A percentile compares a stretch with the other conserved stretches of the same genome.
phyloP scores from a whole-genome alignment of 2,113 vertebrate species.

The Albula goreensis region DNA sequence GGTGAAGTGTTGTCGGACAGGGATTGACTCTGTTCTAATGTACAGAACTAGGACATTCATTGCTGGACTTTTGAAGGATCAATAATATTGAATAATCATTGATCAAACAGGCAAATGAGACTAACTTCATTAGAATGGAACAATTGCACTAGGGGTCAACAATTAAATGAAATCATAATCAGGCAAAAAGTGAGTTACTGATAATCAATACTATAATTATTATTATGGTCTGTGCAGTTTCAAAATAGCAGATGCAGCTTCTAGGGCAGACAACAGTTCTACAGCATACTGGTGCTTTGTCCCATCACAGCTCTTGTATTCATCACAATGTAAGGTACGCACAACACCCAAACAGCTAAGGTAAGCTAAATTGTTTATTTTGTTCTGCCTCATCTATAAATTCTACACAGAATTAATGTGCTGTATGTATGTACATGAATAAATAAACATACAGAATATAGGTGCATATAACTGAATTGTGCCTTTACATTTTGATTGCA shows the following conservation, averaged over 20 bases:
- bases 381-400: background rate
- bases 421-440: background rate
- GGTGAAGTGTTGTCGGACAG: no score
- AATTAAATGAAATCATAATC: background rate
- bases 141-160: background rate
- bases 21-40: background rate
- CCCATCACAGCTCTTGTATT: background rate
- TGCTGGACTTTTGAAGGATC: background rate
- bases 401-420: background rate
- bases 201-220: background rate
- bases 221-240: background rate
- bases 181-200: background rate
- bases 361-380: background rate
- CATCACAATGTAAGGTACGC: background rate
- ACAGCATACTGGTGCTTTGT: background rate
- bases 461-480: no score
- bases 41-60: background rate
- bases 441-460: no score
- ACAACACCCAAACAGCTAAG: background rate
- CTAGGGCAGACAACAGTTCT: background rate
- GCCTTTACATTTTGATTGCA: no score
- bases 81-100: background rate
- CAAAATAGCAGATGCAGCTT: background rate
- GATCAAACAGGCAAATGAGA: background rate
- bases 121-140: background rate